Evolutionary conservation across 2,888 invertebrate species (phyloP).

Genomic region (Mythimna loreyi): DNA sequence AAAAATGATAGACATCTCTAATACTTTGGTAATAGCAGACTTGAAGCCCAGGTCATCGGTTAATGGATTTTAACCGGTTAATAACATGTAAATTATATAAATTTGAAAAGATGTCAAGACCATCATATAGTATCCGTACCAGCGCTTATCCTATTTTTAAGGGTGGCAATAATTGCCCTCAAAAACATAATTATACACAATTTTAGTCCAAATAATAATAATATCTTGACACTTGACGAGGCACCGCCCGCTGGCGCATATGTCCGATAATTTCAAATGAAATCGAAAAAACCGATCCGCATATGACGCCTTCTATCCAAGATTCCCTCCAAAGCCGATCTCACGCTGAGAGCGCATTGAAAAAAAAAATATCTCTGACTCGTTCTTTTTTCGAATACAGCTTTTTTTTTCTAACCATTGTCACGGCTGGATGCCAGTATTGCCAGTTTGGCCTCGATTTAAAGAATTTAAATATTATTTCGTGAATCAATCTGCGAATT

Average conservation of each 20-base stretch:
- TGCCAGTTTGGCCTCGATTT: slow-evolving; percentile 58
- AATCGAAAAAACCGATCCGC: slow-evolving; percentile 75
- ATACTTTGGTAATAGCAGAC: too few relatives aligned
- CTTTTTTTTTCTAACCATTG: slow-evolving; percentile 76
- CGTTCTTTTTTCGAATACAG: slow-evolving; percentile 81
- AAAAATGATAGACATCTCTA: too few relatives aligned
- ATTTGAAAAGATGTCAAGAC: neutral
- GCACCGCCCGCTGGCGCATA: slow-evolving; percentile 66
- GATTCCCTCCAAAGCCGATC: slow-evolving; percentile 88
- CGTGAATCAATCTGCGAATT: slow-evolving; percentile 53
- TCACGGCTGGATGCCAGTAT: slow-evolving; percentile 74
- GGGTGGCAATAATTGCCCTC: slow-evolving; percentile 43
- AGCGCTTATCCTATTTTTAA: slow-evolving; percentile 15
- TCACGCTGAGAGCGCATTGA: slow-evolving; percentile 85
- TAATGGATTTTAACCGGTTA: too few relatives aligned
- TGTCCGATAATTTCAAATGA: slow-evolving; percentile 68
- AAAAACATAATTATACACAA: slow-evolving; percentile 57
- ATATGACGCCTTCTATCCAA: slow-evolving; percentile 88
- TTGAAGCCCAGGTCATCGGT: too few relatives aligned
- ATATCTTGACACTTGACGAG: slow-evolving; percentile 61
- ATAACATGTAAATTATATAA: too few relatives aligned
- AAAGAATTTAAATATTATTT: slow-evolving; percentile 53
- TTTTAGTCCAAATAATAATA: slow-evolving; percentile 57
- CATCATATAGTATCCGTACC: neutral
- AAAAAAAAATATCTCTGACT: slow-evolving; percentile 76